A percentile compares a stretch with the other conserved stretches of the same genome.
Evolutionary conservation across 2,888 invertebrate species (phyloP).

Genomic region (Meghimatium bilineatum): DNA sequence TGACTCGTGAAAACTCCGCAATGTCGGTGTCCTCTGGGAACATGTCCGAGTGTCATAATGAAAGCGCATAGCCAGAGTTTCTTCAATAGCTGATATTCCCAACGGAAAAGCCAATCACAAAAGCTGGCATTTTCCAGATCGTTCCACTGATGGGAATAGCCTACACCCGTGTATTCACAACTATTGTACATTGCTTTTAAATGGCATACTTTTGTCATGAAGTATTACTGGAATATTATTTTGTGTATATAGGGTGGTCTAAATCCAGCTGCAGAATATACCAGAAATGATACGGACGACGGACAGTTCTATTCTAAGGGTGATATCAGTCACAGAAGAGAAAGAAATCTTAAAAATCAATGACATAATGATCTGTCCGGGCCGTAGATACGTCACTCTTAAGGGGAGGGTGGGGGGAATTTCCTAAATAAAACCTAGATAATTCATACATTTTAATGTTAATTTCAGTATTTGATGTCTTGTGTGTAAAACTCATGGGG

Average conservation of each 20-base stretch:
- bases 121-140: conserved; percentile 1
- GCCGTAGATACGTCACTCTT: too few relatives aligned
- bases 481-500: too few relatives aligned
- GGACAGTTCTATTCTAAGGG: too few relatives aligned
- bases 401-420: too few relatives aligned
- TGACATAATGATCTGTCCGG: too few relatives aligned
- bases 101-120: background rate
- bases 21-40: background rate
- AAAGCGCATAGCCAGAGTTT: background rate
- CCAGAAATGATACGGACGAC: too few relatives aligned
- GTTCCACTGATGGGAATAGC: background rate
- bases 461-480: too few relatives aligned
- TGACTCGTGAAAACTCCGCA: background rate
- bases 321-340: too few relatives aligned
- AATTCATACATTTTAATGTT: too few relatives aligned
- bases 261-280: too few relatives aligned
- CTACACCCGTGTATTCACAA: background rate
- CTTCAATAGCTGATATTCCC: conserved; percentile 4
- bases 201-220: background rate
- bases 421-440: too few relatives aligned
- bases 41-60: conserved; percentile 1
- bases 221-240: background rate
- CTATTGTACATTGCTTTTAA: background rate
- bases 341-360: too few relatives aligned
- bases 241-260: background rate